phyloP scores from a whole-genome alignment of 2,797 vertebrate species.

The Neopelma chrysocephalum region DNA sequence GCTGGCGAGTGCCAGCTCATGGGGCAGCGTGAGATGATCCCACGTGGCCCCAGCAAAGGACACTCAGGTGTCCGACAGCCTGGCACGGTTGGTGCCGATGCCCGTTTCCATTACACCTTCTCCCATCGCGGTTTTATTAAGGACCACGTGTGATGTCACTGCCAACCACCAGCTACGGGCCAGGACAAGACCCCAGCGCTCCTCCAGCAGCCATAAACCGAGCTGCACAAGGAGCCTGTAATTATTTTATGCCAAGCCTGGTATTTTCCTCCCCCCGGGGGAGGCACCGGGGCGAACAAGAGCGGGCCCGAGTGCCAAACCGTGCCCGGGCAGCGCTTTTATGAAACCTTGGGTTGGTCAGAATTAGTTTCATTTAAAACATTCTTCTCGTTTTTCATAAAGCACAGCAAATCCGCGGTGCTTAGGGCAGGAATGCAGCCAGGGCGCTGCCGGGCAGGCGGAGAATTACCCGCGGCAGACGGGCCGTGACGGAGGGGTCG shows the following conservation, averaged over 20 bases:
- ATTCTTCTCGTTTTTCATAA: constrained; percentile 76
- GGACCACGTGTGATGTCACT: not conserved
- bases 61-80: not conserved
- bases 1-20: not conserved
- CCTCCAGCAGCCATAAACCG: not conserved
- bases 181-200: not conserved
- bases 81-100: accelerated
- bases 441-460: constrained; percentile 58
- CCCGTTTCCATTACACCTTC: not conserved
- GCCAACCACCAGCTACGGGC: not conserved
- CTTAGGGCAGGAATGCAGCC: constrained; percentile 71
- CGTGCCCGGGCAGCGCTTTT: constrained; percentile 55
- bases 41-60: accelerated
- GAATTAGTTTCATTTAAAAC: constrained; percentile 77
- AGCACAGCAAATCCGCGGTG: constrained; percentile 69
- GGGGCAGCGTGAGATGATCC: not conserved
- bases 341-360: constrained; percentile 62
- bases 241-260: not conserved
- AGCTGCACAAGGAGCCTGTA: not conserved
- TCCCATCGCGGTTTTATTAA: not conserved
- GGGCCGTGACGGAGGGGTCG: not conserved
- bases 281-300: not conserved
- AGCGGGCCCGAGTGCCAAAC: constrained; percentile 9
- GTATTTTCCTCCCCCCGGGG: constrained; percentile 32
- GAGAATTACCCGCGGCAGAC: constrained; percentile 39